Percentiles rank a stretch among this genome's conserved stretches.
These are phyloP conservation scores for Protaetia brevitarsis DNA, from an alignment of 1,140 invertebrate genomes.

Conservation along the genomic window DNA sequence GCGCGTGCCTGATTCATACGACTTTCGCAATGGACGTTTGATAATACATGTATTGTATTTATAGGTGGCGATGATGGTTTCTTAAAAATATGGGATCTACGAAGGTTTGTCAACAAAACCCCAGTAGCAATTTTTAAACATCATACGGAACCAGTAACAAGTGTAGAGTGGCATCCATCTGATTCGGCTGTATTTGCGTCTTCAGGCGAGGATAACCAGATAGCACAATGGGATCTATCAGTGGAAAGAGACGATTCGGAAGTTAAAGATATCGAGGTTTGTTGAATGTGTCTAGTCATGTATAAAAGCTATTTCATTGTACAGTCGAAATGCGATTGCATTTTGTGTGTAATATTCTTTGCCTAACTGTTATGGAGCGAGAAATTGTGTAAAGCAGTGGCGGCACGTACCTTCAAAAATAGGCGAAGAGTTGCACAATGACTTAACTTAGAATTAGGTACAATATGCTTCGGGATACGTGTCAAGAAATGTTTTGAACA, in stretches of 20 bases:
- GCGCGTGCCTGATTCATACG: neutral
- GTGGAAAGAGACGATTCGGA: conserved; percentile 75
- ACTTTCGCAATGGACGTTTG: no score
- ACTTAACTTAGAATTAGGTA: no score
- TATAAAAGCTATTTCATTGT: neutral
- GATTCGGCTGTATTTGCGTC: conserved; percentile 92
- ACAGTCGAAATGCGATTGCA: neutral
- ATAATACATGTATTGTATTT: conserved; percentile 33
- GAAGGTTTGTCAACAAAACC: conserved; percentile 77
- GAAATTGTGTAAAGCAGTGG: no score
- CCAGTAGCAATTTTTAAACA: conserved; percentile 92
- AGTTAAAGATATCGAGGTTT: conserved; percentile 59
- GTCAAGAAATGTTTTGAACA: no score
- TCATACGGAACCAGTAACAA: conserved; percentile 88
- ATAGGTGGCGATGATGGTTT: conserved; percentile 93
- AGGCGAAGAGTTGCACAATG: no score
- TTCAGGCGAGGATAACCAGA: conserved; percentile 91
- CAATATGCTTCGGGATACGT: no score
- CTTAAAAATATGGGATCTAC: conserved; percentile 93
- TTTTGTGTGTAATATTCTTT: no score
- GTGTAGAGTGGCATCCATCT: conserved; percentile 94
- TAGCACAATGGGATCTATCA: conserved; percentile 96
- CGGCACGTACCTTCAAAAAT: no score
- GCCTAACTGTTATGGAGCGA: no score
- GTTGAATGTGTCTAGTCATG: conserved; percentile 28